phyloP scores from a whole-genome alignment of 2,113 vertebrate genomes.

The Empidonax alnorum region DNA sequence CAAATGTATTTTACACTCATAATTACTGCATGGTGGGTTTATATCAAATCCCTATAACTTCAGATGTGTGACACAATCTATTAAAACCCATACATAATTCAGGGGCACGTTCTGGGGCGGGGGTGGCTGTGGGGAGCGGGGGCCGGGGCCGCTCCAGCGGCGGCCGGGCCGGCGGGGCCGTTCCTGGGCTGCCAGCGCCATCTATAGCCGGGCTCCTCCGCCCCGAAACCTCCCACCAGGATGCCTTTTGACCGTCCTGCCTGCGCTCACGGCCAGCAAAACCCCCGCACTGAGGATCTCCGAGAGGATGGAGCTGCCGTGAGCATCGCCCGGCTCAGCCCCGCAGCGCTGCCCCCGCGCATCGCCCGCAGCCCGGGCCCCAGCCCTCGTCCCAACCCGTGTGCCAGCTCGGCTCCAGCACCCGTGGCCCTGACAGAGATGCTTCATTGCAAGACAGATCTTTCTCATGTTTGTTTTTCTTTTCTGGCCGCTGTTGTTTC shows the following conservation, averaged over 20 bases:
- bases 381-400: background rate
- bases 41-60: conserved; percentile 61
- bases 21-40: conserved; percentile 57
- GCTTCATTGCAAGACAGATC: background rate
- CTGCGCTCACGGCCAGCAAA: background rate
- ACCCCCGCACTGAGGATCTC: background rate
- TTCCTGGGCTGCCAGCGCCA: conserved; percentile 81
- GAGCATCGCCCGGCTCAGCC: background rate
- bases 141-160: background rate
- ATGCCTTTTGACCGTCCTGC: background rate
- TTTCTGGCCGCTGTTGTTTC: background rate
- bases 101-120: background rate
- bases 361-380: background rate
- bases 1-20: conserved; percentile 61
- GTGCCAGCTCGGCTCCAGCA: background rate
- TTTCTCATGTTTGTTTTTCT: background rate
- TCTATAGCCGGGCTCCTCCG: conserved; percentile 64
- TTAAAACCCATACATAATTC: conserved; percentile 17
- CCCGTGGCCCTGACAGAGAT: background rate
- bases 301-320: background rate
- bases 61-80: conserved; percentile 23
- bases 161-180: background rate
- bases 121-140: background rate
- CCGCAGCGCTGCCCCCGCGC: background rate
- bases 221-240: background rate